A percentile compares a stretch with the other conserved stretches of the same genome.
Conservation (phyloP, 2,797 vertebrate genomes). For the Anniella stebbinsi region DNA sequence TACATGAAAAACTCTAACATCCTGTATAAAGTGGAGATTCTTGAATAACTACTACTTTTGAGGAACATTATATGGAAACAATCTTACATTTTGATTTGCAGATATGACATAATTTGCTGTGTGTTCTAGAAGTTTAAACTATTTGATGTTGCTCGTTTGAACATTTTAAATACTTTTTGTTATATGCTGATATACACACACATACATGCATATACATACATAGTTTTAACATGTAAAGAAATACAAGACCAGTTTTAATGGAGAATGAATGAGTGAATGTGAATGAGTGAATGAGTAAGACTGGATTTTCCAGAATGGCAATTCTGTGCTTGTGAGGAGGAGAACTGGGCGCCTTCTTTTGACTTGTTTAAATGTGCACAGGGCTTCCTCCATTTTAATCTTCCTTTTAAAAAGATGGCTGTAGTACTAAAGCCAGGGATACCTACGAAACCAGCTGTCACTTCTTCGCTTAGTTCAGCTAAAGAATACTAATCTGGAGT, state of each 20-base stretch:
- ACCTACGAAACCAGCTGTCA: slow-evolving; percentile 63
- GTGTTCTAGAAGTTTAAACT: neutral
- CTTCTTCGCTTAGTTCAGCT: slow-evolving; percentile 70
- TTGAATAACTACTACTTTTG: fast-evolving
- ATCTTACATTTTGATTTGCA: neutral
- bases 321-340: slow-evolving; percentile 49
- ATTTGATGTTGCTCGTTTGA: neutral
- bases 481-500: slow-evolving; percentile 79
- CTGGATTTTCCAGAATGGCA: slow-evolving; percentile 23
- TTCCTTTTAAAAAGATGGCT: slow-evolving; percentile 82
- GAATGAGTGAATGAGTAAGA: neutral
- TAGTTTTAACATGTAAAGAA: fast-evolving
- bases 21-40: neutral
- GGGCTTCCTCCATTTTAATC: slow-evolving; percentile 87
- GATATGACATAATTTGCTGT: neutral
- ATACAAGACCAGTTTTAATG: fast-evolving
- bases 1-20: neutral
- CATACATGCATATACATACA: neutral
- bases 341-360: slow-evolving; percentile 62
- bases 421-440: slow-evolving; percentile 76
- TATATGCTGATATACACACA: neutral
- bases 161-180: neutral
- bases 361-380: slow-evolving; percentile 82
- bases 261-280: neutral
- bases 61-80: neutral